A percentile compares a stretch with the other conserved stretches of the same genome.
These are phyloP conservation scores for Abscondita cerata DNA, from an alignment of 2,888 invertebrate species.

Conservation along the genomic window DNA sequence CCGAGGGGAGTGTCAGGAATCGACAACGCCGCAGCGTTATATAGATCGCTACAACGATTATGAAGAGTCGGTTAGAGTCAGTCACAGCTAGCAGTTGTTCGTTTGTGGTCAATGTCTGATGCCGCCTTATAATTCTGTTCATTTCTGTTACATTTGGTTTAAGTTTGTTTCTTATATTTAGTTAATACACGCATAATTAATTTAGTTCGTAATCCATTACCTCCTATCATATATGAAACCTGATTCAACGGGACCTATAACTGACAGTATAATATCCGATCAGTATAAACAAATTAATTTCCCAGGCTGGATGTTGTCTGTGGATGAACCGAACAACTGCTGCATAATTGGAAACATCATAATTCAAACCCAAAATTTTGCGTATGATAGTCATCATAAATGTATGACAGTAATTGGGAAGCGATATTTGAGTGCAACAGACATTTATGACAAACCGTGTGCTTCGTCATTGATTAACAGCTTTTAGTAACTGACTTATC, in stretches of 20 bases:
- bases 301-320: not conserved
- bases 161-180: too few species aligned
- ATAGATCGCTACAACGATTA: too few species aligned
- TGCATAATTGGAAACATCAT: not conserved
- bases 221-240: not conserved
- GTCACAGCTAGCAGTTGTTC: too few species aligned
- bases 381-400: not conserved
- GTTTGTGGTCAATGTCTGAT: too few species aligned
- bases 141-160: too few species aligned
- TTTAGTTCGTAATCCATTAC: too few species aligned
- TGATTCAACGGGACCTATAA: not conserved
- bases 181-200: too few species aligned
- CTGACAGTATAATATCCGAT: not conserved
- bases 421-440: not conserved
- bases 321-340: not conserved
- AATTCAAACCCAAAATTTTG: not conserved
- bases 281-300: conserved; percentile 1
- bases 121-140: too few species aligned
- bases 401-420: conserved; percentile 1
- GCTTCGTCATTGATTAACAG: not conserved
- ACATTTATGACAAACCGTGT: not conserved
- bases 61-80: too few species aligned
- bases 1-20: too few species aligned
- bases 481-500: not conserved
- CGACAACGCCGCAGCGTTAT: too few species aligned